These are phyloP conservation scores for Anolis sagrei DNA, from an alignment of 2,113 vertebrate genomes.

Conservation along the genomic window DNA sequence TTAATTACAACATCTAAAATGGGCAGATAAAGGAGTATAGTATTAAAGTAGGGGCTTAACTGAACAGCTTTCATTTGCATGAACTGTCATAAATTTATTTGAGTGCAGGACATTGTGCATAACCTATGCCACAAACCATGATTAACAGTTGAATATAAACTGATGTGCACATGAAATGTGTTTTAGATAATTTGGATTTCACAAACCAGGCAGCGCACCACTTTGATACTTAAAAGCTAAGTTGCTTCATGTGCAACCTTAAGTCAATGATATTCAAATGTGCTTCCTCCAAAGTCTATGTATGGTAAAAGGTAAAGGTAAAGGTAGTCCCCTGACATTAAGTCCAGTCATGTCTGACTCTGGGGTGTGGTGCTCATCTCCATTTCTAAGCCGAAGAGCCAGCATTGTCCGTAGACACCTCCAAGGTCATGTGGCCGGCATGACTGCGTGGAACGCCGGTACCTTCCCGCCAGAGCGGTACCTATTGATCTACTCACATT, in stretches of 20 bases:
- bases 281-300: slow-evolving; percentile 23
- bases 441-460: too few species aligned
- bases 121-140: slow-evolving; percentile 7
- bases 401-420: too few species aligned
- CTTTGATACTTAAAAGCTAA: background rate
- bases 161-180: background rate
- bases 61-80: background rate
- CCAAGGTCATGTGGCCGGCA: too few species aligned
- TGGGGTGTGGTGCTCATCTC: too few species aligned
- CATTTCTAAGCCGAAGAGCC: too few species aligned
- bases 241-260: slow-evolving; percentile 18
- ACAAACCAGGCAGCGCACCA: background rate
- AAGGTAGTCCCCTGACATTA: too few species aligned
- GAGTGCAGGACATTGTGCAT: background rate
- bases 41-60: background rate
- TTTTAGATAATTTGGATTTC: background rate
- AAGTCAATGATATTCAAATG: slow-evolving; percentile 31
- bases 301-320: too few species aligned
- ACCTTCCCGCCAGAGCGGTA: too few species aligned
- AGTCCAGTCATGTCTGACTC: too few species aligned
- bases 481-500: too few species aligned
- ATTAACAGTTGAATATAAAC: background rate
- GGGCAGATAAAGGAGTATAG: slow-evolving; percentile 36
- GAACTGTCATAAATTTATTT: slow-evolving; percentile 18
- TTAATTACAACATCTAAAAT: too few species aligned